A percentile compares a stretch with the other conserved stretches of the same genome.
Evolutionary conservation across 2,113 vertebrate genomes (phyloP).

Genomic region (Microcebus murinus): DNA sequence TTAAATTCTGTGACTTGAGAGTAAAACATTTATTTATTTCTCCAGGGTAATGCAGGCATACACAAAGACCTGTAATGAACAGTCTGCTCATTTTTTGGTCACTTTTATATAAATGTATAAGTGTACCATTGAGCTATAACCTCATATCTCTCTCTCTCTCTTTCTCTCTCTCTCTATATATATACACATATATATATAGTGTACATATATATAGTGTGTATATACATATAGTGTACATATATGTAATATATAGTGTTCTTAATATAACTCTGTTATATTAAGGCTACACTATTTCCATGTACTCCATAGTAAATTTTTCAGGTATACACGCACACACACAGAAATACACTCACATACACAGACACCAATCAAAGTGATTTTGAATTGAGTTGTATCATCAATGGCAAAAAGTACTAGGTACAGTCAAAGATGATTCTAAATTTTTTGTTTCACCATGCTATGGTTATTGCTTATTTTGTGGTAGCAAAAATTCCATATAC

Average conservation of each 20-base stretch:
- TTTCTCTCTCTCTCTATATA: too few relatives aligned
- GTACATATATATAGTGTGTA: too few relatives aligned
- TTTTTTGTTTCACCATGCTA: not conserved
- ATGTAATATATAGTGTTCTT: not conserved
- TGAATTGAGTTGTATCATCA: not conserved
- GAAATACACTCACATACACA: not conserved
- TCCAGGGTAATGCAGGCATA: not conserved
- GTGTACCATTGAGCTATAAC: not conserved
- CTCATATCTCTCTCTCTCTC: too few relatives aligned
- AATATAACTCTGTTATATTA: not conserved
- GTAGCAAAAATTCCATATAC: not conserved
- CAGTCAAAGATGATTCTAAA: not conserved
- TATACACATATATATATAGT: too few relatives aligned
- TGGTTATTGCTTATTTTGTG: not conserved
- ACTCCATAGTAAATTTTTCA: not conserved
- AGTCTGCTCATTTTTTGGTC: not conserved
- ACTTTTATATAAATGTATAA: not conserved
- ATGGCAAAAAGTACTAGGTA: not conserved
- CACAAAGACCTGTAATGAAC: not conserved
- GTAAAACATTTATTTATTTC: not conserved
- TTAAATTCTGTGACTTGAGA: not conserved
- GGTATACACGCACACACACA: not conserved
- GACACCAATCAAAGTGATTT: not conserved
- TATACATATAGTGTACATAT: too few relatives aligned
- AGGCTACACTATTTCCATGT: not conserved